These are phyloP conservation scores for Anolis sagrei DNA, from an alignment of 2,113 vertebrate species.

Conservation along the genomic window DNA sequence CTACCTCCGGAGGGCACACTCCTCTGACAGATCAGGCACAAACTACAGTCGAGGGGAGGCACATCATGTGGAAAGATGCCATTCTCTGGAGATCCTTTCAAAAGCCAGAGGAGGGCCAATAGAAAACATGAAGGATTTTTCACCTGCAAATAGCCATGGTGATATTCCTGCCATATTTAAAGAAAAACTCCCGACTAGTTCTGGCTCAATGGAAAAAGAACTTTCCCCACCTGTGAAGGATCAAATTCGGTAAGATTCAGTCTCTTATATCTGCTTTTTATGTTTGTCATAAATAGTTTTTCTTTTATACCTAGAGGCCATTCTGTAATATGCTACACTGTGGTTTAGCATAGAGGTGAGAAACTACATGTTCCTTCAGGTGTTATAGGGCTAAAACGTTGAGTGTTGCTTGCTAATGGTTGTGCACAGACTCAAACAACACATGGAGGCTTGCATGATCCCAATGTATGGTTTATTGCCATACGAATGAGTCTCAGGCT, in stretches of 20 bases:
- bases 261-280: constrained; percentile 1
- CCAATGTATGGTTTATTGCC: background rate
- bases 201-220: constrained; percentile 71
- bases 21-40: constrained; percentile 85
- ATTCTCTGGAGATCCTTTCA: constrained; percentile 86
- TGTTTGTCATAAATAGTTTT: background rate
- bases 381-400: too few relatives aligned
- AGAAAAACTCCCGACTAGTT: constrained; percentile 70
- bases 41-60: constrained; percentile 63
- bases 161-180: constrained; percentile 76
- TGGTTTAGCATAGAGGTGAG: background rate
- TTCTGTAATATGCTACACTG: background rate
- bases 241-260: constrained; percentile 79
- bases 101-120: constrained; percentile 65
- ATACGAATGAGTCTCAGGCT: background rate
- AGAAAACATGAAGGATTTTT: constrained; percentile 71
- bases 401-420: too few relatives aligned
- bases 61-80: constrained; percentile 79
- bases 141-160: constrained; percentile 67
- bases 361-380: too few relatives aligned
- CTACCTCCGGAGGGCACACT: constrained; percentile 91
- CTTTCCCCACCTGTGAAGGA: constrained; percentile 85
- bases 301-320: background rate
- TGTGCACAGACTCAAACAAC: too few relatives aligned
- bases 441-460: too few relatives aligned